These are phyloP conservation scores for Ardeotis arabs DNA, from an alignment of 2,113 vertebrate genomes.

Conservation along the genomic window DNA sequence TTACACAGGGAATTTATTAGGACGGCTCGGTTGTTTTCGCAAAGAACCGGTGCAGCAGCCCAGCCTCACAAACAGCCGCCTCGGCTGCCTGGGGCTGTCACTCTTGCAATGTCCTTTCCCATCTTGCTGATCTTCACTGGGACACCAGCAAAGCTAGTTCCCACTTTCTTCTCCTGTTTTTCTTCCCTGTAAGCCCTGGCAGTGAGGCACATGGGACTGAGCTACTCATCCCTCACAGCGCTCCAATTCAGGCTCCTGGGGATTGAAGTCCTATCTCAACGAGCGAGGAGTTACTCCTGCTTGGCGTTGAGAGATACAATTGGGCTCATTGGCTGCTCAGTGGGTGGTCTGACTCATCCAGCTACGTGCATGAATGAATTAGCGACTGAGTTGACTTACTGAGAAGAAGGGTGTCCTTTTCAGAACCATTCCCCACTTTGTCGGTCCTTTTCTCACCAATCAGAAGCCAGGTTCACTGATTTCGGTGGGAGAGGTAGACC, in stretches of 20 bases:
- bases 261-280: not conserved
- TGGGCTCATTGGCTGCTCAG: not conserved
- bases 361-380: not conserved
- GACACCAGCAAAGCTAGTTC: not conserved
- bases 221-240: not conserved
- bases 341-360: not conserved
- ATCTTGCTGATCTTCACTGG: not conserved
- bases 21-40: not conserved
- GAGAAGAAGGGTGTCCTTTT: not conserved
- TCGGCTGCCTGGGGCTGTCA: fast-evolving
- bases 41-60: not conserved
- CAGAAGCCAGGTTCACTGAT: not conserved
- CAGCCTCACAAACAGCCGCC: not conserved
- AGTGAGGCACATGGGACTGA: not conserved
- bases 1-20: not conserved
- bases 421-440: not conserved
- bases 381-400: not conserved
- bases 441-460: not conserved
- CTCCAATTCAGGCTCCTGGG: fast-evolving
- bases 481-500: not conserved
- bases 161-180: not conserved
- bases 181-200: not conserved
- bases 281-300: not conserved
- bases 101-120: not conserved
- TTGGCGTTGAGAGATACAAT: not conserved